Base-by-base conservation (phyloP, 2,113 vertebrate species). In the Mobula hypostoma region DNA sequence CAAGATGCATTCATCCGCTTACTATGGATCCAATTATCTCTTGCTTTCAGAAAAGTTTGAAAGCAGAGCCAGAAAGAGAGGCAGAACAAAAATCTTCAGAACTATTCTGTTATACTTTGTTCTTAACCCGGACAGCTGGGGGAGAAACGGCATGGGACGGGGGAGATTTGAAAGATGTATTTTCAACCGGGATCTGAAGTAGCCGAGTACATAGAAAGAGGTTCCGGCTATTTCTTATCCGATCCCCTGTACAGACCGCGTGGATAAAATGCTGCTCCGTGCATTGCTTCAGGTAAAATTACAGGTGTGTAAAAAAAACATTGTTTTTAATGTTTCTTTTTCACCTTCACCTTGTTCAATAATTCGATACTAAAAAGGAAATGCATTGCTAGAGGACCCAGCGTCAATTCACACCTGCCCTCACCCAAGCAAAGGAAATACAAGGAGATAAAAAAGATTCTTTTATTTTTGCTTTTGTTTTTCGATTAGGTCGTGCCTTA, bases 1-100 rank as follows among this genome's bases (percentile, higher is more conserved):
- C 11, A 7, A 32, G 29, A 66, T 66, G 85, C 61, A 63, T 61
- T 88, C 58, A 56, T 9, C 83, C 24, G 8, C 61, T 6, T 14
- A 63, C 19, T n/a, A 68, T 63, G 66, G 14, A 19, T 70, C 15
- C 63, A 36, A 40, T 70, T 91, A 40, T 70, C 63, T 24, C 7
- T 40, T 8, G n/a, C 61, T 63, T 91, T 91, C 88, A 68, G 17
- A 70, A 91, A 91, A 91, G 88, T 70, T 91, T 91, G n/a, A 70
- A 2, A 68, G 29, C 63, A 1, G 19, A 77, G 63, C 1, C 2
- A 79, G 7, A n/a, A 11, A 48, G 48, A 48, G 48, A 48, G 3
- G 48, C 48, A 48, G 3, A 48, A 48, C 48, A 48, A 48, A 29
- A 79, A n/a, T 79, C 27, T 5, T n/a, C 0, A n/a, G 27, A 79